phyloP scores from a whole-genome alignment of 2,797 vertebrate genomes.

The Thamnophis elegans region DNA sequence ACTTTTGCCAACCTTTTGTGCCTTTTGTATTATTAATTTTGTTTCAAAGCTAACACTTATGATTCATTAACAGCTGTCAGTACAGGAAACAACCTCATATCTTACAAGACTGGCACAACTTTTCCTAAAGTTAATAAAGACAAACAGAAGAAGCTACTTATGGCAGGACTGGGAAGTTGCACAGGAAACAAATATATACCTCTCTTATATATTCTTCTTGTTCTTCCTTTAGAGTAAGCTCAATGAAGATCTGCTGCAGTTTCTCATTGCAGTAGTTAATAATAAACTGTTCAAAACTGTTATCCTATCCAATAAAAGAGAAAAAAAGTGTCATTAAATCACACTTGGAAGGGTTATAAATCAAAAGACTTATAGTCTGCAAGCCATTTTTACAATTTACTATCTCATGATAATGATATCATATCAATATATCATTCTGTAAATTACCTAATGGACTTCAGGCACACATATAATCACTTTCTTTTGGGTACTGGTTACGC shows the following conservation, averaged over 20 bases:
- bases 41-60: not conserved
- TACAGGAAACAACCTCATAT: not conserved
- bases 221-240: slow-evolving; percentile 94
- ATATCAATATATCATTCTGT: not conserved
- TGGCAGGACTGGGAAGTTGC: not conserved
- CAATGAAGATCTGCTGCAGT: slow-evolving; percentile 98
- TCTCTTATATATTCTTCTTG: slow-evolving; percentile 97
- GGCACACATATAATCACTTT: not conserved
- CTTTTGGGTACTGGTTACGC: not conserved
- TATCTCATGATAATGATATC: not conserved
- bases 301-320: slow-evolving; percentile 80
- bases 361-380: not conserved
- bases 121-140: not conserved
- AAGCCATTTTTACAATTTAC: not conserved
- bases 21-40: not conserved
- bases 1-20: not conserved
- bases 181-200: slow-evolving; percentile 66
- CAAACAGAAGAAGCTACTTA: not conserved
- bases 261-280: slow-evolving; percentile 99
- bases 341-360: not conserved
- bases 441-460: not conserved
- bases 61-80: not conserved
- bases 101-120: slow-evolving; percentile 12
- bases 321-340: not conserved
- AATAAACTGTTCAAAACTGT: slow-evolving; percentile 99